Evolutionary conservation across 1,140 invertebrate species (phyloP), one percentile per base, ranked within the genome.

Genomic region (Magallana ariakensis): DNA sequence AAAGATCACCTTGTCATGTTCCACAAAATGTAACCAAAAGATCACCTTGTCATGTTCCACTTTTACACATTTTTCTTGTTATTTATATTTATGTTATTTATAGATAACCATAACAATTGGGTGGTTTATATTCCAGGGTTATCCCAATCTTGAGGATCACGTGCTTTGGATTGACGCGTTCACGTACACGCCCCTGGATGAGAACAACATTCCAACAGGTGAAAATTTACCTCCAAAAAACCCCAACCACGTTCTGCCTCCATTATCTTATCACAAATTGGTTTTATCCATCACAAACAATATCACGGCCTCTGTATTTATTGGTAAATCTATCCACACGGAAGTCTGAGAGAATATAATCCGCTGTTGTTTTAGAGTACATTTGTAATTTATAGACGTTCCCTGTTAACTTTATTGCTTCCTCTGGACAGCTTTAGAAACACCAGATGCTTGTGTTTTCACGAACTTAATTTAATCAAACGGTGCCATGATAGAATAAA

Each of bases 181-280:
- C 95, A 95, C 94, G n/a, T 97, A 96, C 92, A 97, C 97, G 0
- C 96, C 97, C 80, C 96, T 97, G 0, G 96, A 97, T 91, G 91
- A 95, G 0, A 95, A 96, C 33, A 96, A 96, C 9, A 97, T 98
- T 89, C 97, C 97, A 10, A 98, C 97, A 55, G 96, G 95, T 95
- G 90, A 33, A 89, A 82, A 46, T 46, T 46, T 46, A 46, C 33
- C 33, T 46, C 22, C 9, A 54, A 57, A 66, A 13, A 56, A 22
- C 58, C 83, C 46, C 13, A 46, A 75, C 26, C 4, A 70, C 5
- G 22, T 33, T 26, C 26, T 75, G 10, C 22, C 9, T 16, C 22
- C 66, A 10, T 9, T 26, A 75, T 75, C 66, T 15, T 26, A 75
- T 75, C 19, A n/a, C 19, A 26, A 66, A 19, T 19, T 7, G 62